Evolutionary conservation across 1,140 invertebrate species (phyloP), one percentile per base, ranked within the genome.

Genomic region (Neoseiulus cucumeris): DNA sequence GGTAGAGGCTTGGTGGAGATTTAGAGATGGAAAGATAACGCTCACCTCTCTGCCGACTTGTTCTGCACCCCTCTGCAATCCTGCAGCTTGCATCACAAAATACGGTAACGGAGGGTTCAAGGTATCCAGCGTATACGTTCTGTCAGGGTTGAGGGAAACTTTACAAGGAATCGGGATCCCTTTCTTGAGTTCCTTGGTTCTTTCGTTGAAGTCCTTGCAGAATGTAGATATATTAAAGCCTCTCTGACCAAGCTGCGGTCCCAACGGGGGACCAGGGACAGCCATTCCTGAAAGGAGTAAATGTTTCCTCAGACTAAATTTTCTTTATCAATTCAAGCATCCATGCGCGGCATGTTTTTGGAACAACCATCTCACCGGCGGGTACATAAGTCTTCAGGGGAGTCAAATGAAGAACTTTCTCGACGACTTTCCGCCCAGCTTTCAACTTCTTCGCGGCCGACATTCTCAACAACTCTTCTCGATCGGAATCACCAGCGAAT

Each of bases 161-260:
- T 84, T 79, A 66, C 82, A 84, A 1, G 91, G 91, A 59, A 98
- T 71, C 9, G 92, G 92, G 68, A 94, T 85, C 20, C 94, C 95
- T 74, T 86, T 84, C 75, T 91, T 97, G 25, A 93, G 86, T 71
- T 95, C 81, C 66, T 85, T 86, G 1, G 95, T 99, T 74, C 80
- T 84, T 72, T 89, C 85, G 78, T 99, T 99, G 71, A 98, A 99
- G 70, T 98, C 95, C 79, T 98, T 98, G 73, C 91, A 93, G 78
- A 99, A 98, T 59, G 84, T 83, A 55, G 87, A 85, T 71, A 99
- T 95, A 74, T 98, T 97, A 33, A 98, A 84, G 45, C 91, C 89
- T 73, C 91, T 83, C 89, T 96, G 72, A 17, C 72, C 72, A 28
- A 72, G 64, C 33, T 68, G 67, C 25, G 72, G 72, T 29, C 72